phyloP scores from a whole-genome alignment of 2,888 invertebrate genomes.

The Eristalis pertinax region DNA sequence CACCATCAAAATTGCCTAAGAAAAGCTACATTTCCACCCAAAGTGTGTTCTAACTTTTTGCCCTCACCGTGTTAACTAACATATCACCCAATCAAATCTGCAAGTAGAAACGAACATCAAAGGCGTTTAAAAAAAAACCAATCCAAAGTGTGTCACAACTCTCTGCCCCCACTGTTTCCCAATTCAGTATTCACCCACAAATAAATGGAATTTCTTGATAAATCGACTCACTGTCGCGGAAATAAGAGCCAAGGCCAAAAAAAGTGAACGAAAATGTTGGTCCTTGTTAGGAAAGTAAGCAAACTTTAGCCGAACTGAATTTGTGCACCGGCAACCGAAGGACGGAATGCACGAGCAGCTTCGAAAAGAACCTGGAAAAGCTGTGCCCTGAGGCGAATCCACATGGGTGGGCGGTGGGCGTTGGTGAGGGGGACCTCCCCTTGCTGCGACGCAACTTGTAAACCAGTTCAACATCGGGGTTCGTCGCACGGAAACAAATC shows the following conservation, averaged over 20 bases:
- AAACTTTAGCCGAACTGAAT: conserved; percentile 31
- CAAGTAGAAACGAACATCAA: no score
- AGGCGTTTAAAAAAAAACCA: no score
- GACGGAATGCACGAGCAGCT: conserved; percentile 23
- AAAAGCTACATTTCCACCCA: neutral
- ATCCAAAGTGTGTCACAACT: neutral
- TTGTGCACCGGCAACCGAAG: conserved; percentile 38
- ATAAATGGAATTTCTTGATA: conserved; percentile 16
- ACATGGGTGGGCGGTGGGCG: no score
- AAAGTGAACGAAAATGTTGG: neutral
- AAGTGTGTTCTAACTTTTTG: neutral
- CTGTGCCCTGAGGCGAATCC: conserved; percentile 28
- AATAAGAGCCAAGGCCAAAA: neutral
- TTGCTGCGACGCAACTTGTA: neutral
- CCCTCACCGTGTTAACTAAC: neutral
- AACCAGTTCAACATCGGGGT: conserved; percentile 34
- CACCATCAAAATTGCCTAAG: neutral
- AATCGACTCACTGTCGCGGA: conserved; percentile 38
- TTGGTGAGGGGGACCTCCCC: neutral
- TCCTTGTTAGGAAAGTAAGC: conserved; percentile 23
- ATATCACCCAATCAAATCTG: no score
- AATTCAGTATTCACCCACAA: neutral
- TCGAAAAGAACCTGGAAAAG: conserved; percentile 8
- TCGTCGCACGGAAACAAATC: neutral
- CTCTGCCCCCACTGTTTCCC: neutral